A percentile compares a stretch with the other conserved stretches of the same genome.
These are phyloP conservation scores for Gephyroberyx darwinii DNA, from an alignment of 2,797 vertebrate species.

Conservation along the genomic window DNA sequence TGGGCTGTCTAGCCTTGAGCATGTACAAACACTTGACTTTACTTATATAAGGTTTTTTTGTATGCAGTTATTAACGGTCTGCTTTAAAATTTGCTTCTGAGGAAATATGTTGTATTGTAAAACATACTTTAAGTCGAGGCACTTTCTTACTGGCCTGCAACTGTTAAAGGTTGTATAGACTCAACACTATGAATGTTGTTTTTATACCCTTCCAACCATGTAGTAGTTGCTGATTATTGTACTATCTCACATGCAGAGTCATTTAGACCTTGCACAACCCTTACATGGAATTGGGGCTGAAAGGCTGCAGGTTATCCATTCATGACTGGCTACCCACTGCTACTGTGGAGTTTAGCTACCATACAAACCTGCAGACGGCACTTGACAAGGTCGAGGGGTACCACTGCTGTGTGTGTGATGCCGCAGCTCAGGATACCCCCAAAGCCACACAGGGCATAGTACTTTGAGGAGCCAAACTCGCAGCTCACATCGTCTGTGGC, in stretches of 20 bases:
- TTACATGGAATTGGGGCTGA: background rate
- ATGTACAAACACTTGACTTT: too few relatives aligned
- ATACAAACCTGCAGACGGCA: slow-evolving; percentile 86
- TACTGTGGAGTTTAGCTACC: slow-evolving; percentile 25
- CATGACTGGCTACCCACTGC: slow-evolving; percentile 9
- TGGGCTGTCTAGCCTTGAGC: too few relatives aligned
- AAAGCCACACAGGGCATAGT: slow-evolving; percentile 86
- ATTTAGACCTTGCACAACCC: too few relatives aligned
- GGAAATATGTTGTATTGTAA: background rate
- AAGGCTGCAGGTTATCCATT: background rate
- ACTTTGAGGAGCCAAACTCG: slow-evolving; percentile 83
- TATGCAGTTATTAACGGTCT: background rate
- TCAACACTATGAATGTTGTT: too few relatives aligned
- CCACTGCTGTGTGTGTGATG: slow-evolving; percentile 85
- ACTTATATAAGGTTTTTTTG: too few relatives aligned
- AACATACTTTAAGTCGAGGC: background rate
- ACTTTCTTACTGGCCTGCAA: too few relatives aligned
- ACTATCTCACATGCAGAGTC: too few relatives aligned
- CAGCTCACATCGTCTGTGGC: slow-evolving; percentile 81
- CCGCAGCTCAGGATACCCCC: slow-evolving; percentile 87
- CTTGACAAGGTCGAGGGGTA: slow-evolving; percentile 87
- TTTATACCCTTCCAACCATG: too few relatives aligned
- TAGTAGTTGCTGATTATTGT: too few relatives aligned
- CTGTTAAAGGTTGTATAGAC: too few relatives aligned
- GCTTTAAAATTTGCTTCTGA: background rate